Conservation (phyloP, 2,888 invertebrate genomes). For the Drosophila cognata region DNA sequence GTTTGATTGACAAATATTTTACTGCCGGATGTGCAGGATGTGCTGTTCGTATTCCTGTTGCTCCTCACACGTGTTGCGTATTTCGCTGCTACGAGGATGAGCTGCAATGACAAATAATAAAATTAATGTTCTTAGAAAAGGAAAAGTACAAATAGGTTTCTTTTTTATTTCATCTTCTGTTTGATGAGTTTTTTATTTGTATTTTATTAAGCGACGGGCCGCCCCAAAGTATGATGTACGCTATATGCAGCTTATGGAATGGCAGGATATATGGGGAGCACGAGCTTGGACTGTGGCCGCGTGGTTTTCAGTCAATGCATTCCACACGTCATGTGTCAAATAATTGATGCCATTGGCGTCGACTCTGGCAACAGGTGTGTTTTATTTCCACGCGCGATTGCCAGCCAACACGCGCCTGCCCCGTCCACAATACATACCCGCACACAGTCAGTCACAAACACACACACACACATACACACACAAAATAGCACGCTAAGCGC, state of each 20-base stretch:
- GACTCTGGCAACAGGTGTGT: constrained; percentile 72
- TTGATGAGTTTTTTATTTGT: constrained; percentile 30
- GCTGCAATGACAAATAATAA: constrained; percentile 41
- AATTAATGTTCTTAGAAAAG: constrained; percentile 14
- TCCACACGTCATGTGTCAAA: constrained; percentile 32
- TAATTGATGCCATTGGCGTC: constrained; percentile 38
- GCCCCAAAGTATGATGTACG: constrained; percentile 2
- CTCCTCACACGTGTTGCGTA: constrained; percentile 31
- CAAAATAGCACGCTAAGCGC: constrained; percentile 55
- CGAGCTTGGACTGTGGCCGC: not conserved
- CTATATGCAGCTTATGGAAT: not conserved
- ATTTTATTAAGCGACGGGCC: constrained; percentile 51
- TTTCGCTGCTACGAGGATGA: not conserved
- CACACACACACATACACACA: not conserved
- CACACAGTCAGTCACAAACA: not conserved
- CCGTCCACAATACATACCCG: constrained; percentile 5
- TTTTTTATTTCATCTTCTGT: constrained; percentile 7
- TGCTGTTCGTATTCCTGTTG: not conserved
- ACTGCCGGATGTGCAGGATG: not conserved
- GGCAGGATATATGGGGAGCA: not conserved
- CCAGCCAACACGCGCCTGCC: constrained; percentile 36
- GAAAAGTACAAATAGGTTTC: not conserved
- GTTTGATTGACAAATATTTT: constrained; percentile 2
- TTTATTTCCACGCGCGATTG: constrained; percentile 63
- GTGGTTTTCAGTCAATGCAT: constrained; percentile 13